phyloP scores from a whole-genome alignment of 2,797 vertebrate genomes.

The Galaxias olidus region DNA sequence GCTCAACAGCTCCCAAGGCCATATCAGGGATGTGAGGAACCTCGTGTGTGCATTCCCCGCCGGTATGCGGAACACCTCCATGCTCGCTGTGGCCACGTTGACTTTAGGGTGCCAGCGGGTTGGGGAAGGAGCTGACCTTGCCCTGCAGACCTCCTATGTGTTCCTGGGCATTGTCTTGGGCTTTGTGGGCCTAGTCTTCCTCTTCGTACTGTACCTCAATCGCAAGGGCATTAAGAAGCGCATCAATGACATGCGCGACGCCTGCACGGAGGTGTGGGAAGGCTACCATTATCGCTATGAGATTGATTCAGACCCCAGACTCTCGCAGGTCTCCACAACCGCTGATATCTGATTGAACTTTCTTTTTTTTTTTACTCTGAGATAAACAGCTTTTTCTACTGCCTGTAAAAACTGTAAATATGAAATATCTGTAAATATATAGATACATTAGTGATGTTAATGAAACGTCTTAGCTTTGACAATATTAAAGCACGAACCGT shows the following conservation, averaged over 20 bases:
- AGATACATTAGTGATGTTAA: constrained; percentile 26
- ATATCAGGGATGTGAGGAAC: constrained; percentile 50
- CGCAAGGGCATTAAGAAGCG: constrained; percentile 81
- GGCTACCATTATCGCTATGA: constrained; percentile 82
- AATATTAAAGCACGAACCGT: constrained; percentile 59
- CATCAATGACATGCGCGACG: constrained; percentile 71
- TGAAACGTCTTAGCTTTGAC: constrained; percentile 26
- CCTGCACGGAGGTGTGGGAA: constrained; percentile 79
- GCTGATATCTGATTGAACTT: constrained; percentile 66
- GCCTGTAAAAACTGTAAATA: constrained; percentile 64
- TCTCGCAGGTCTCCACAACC: constrained; percentile 71
- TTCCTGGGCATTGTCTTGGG: constrained; percentile 78
- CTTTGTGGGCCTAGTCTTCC: constrained; percentile 78
- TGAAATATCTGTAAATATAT: constrained; percentile 57
- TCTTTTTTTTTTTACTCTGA: constrained; percentile 13
- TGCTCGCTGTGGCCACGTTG: constrained; percentile 52
- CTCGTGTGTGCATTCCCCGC: constrained; percentile 70
- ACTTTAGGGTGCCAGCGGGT: constrained; percentile 67
- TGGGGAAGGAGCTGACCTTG: constrained; percentile 57
- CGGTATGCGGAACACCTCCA: constrained; percentile 72
- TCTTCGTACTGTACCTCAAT: constrained; percentile 83
- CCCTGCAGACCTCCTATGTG: constrained; percentile 79
- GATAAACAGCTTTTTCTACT: constrained; percentile 39
- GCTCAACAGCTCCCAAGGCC: constrained; percentile 70
- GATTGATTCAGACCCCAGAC: constrained; percentile 73